phyloP scores from a whole-genome alignment of 2,113 vertebrate genomes.

The Myotis brandtii region DNA sequence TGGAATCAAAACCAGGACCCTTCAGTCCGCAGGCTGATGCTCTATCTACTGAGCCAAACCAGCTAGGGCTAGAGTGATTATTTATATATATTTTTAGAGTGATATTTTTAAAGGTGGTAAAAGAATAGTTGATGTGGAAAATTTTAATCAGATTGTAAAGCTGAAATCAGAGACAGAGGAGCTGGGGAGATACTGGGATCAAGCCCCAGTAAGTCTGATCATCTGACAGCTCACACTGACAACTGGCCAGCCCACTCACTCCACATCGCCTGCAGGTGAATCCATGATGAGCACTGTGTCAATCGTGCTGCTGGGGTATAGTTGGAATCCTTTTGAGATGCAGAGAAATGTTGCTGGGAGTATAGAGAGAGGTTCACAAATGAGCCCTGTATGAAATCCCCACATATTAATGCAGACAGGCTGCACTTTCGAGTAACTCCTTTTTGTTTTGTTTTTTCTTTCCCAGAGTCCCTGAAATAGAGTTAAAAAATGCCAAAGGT shows the following conservation, averaged over 20 bases:
- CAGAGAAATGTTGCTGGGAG: not conserved
- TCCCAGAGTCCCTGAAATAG: slow-evolving; percentile 94
- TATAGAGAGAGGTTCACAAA: not conserved
- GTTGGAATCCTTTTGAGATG: not conserved
- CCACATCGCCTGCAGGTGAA: not conserved
- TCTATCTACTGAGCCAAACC: too few relatives aligned
- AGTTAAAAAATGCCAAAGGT: slow-evolving; percentile 95
- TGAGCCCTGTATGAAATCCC: not conserved
- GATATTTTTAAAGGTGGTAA: not conserved
- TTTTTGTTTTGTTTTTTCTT: slow-evolving; percentile 30
- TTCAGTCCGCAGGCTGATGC: too few relatives aligned
- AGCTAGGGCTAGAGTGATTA: not conserved
- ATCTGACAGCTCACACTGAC: not conserved
- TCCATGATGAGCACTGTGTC: not conserved
- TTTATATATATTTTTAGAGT: not conserved
- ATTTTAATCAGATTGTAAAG: not conserved
- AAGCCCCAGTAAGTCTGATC: not conserved
- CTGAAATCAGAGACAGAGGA: not conserved
- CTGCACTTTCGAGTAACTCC: slow-evolving; percentile 17
- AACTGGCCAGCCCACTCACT: not conserved
- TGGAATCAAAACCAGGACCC: too few relatives aligned
- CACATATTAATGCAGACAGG: not conserved
- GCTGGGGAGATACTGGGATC: not conserved
- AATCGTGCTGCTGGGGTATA: not conserved
- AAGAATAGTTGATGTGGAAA: not conserved